phyloP scores from a whole-genome alignment of 1,140 invertebrate genomes.

The Trichogramma pretiosum region DNA sequence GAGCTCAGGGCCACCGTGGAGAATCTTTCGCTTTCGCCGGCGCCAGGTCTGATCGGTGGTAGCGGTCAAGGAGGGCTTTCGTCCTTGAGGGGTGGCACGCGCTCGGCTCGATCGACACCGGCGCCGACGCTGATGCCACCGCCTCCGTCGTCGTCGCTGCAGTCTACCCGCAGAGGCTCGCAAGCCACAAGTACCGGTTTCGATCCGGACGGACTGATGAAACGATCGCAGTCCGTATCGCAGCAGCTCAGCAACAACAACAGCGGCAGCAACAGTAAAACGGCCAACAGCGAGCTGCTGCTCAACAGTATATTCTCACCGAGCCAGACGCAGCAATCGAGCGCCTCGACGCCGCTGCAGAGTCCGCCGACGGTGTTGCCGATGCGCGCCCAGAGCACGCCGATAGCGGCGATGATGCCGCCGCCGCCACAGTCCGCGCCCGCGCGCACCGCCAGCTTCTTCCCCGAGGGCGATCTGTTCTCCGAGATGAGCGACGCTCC shows the following conservation, averaged over 20 bases:
- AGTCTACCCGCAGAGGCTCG: constrained; percentile 50
- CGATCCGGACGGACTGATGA: constrained; percentile 64
- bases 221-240: constrained; percentile 68
- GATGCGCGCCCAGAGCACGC: constrained; percentile 40
- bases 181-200: no score
- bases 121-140: no score
- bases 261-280: constrained; percentile 72
- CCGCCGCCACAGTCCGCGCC: constrained; percentile 38
- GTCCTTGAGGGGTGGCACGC: no score
- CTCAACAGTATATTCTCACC: constrained; percentile 74
- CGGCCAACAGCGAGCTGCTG: no score
- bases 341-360: constrained; percentile 77
- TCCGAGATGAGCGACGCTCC: constrained; percentile 74
- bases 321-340: constrained; percentile 58
- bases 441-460: constrained; percentile 27
- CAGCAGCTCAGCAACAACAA: constrained; percentile 69
- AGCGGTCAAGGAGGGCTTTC: no score
- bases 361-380: constrained; percentile 54
- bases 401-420: constrained; percentile 28
- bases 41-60: no score
- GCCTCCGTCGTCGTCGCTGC: no score
- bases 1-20: constrained; percentile 86
- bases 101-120: no score
- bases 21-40: constrained; percentile 79
- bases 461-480: constrained; percentile 69